Conservation (phyloP, 2,797 vertebrate genomes). For the Iguana delicatissima region DNA sequence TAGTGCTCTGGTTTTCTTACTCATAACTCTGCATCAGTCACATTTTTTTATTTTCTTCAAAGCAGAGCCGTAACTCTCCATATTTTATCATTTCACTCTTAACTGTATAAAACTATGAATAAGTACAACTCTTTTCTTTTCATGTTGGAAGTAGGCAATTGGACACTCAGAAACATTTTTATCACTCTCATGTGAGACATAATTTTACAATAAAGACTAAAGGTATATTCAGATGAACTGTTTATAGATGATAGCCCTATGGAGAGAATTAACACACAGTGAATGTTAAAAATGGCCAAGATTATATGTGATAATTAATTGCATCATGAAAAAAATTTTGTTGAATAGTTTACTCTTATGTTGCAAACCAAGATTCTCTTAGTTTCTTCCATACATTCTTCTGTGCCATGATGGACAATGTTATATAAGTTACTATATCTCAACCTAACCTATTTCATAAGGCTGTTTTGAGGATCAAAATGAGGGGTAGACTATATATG, state of each 20-base stretch:
- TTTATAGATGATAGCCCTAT: neutral
- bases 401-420: neutral
- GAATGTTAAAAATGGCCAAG: neutral
- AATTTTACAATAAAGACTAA: neutral
- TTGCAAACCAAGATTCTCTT: neutral
- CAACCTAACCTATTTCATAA: no score
- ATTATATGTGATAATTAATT: conserved; percentile 7
- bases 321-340: neutral
- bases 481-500: no score
- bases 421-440: neutral
- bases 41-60: conserved; percentile 40
- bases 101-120: neutral
- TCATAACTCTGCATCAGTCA: conserved; percentile 55
- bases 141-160: neutral
- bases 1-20: conserved; percentile 64
- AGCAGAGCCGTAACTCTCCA: neutral
- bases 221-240: neutral
- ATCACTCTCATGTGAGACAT: neutral
- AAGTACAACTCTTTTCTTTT: neutral
- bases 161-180: neutral
- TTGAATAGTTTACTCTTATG: neutral
- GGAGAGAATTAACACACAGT: conserved; percentile 6
- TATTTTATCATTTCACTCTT: neutral
- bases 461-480: no score
- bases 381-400: neutral